Conservation (phyloP, 2,888 invertebrate species). For the Drosophila paramelanica region DNA sequence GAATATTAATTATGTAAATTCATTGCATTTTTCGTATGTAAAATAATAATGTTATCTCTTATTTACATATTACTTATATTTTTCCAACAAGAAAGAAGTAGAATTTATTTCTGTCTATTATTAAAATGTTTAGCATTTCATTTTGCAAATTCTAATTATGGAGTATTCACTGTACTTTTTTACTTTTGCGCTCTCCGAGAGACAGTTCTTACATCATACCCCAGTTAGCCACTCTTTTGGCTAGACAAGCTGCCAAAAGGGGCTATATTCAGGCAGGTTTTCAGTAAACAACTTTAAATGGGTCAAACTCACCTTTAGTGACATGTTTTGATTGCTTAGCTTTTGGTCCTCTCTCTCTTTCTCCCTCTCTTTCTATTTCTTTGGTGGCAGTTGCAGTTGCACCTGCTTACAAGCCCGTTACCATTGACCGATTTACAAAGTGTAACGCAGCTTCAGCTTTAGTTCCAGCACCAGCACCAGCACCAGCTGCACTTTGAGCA, state of each 20-base stretch:
- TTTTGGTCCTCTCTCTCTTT: slow-evolving; percentile 18
- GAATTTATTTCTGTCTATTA: background rate
- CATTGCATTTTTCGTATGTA: too few relatives aligned
- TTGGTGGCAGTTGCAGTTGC: slow-evolving; percentile 53
- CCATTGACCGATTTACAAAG: slow-evolving; percentile 73
- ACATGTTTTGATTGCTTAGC: slow-evolving; percentile 57
- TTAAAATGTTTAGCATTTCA: background rate
- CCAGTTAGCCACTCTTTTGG: background rate
- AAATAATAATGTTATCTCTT: too few relatives aligned
- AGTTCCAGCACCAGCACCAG: slow-evolving; percentile 18
- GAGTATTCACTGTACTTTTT: background rate
- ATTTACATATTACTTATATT: too few relatives aligned
- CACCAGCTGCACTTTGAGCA: slow-evolving; percentile 12
- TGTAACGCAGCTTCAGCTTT: slow-evolving; percentile 47
- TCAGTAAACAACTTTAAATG: slow-evolving; percentile 22
- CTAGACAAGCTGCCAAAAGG: slow-evolving; percentile 11
- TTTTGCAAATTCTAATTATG: too few relatives aligned
- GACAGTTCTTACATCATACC: background rate
- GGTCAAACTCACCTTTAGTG: slow-evolving; percentile 75
- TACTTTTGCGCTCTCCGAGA: background rate
- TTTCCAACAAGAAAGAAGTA: too few relatives aligned
- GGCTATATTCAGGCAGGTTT: slow-evolving; percentile 6
- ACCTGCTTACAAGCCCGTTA: slow-evolving; percentile 74
- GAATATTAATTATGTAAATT: too few relatives aligned
- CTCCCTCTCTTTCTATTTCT: slow-evolving; percentile 15